Evolutionary conservation across 2,888 invertebrate genomes (phyloP), one percentile per base, ranked within the genome.

Genomic region (Acronicta aceris): DNA sequence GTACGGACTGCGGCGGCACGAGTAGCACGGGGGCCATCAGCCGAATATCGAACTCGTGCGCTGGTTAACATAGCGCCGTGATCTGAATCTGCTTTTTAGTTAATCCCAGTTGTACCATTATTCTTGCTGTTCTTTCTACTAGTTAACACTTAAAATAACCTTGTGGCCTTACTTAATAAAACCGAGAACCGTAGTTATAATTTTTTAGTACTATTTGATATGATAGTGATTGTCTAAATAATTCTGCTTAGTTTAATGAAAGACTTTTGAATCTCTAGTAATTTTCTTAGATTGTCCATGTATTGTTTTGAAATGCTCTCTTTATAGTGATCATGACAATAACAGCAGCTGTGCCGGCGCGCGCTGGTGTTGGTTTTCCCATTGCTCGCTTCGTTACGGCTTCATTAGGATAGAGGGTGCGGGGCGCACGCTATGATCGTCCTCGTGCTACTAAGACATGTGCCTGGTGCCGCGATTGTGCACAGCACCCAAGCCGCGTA

Each of bases 31-130:
- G 92, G 88, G 87, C 92, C 89, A 92, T 93, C 92, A 90, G 82
- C 84, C 84, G 88, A 90, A 89, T 89, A 89, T 90, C 90, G 89
- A 91, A 89, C 91, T 89, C 90, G 88, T 86, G 89, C 89, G 82
- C 84, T 84, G 84, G 81, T 90, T 90, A 88, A 86, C 89, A 84
- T 81, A 79, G 82, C 77, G 84, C 86, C 90, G 92, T 92, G 91
- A 92, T 92, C 91, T 89, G 92, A 93, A 93, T 93, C 84, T 84
- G 90, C 83, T 85, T 86, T 89, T 88, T 82, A 81, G 78, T 72
- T 78, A 81, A 75, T 78, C 80, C 81, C 83, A 53, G 45, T 66
- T 50, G 75, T 33, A 55, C 47, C 73, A 54, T 75, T 52, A 53
- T 25, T 50, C 46, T 45, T 42, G 36, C 40, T 25, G 25, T 56